Conservation (phyloP, 2,113 vertebrate species). For the Chrysochloris asiatica region DNA sequence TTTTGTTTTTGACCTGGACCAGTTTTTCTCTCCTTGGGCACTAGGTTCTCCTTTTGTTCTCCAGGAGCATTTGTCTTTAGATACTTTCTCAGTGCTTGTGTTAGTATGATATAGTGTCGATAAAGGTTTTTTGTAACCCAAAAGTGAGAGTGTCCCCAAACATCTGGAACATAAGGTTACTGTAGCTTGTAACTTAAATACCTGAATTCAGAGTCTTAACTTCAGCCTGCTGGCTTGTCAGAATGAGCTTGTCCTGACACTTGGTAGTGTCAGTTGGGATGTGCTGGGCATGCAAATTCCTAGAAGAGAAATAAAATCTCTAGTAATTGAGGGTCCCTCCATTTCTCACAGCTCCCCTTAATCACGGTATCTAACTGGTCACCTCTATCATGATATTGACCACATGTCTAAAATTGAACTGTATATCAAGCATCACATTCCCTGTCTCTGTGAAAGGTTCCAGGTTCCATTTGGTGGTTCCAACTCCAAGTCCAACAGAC, state of each 20-base stretch:
- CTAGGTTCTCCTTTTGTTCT: neutral
- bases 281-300: neutral
- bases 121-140: neutral
- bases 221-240: neutral
- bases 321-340: neutral
- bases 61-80: neutral
- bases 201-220: neutral
- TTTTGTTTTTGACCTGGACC: neutral
- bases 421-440: neutral
- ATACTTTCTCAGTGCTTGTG: neutral
- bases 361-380: neutral
- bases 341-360: neutral
- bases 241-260: neutral
- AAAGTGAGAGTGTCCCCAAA: slow-evolving; percentile 10
- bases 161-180: neutral
- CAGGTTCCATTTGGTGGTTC: neutral
- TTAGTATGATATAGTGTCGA: neutral
- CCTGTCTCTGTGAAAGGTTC: neutral
- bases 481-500: neutral
- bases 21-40: neutral
- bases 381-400: neutral
- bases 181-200: neutral
- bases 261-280: neutral
- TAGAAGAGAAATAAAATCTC: neutral
- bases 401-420: neutral